These are phyloP conservation scores for Carettochelys insculpta DNA, from an alignment of 2,113 vertebrate genomes.

Conservation along the genomic window DNA sequence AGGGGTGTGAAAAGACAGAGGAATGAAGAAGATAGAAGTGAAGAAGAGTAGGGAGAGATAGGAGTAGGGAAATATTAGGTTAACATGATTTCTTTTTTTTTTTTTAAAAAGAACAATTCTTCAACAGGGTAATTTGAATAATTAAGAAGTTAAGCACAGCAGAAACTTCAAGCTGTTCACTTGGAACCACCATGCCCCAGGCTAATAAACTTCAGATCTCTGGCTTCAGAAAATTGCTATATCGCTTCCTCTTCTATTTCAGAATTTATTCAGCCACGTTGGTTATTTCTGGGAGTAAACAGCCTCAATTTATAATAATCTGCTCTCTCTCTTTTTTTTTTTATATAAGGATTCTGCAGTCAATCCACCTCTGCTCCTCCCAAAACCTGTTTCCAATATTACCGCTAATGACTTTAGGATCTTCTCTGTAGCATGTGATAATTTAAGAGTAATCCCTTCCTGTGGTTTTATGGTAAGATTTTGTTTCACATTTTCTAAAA, in stretches of 20 bases:
- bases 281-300: background rate
- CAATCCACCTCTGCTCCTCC: background rate
- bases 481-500: conserved; percentile 16
- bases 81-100: background rate
- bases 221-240: background rate
- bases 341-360: background rate
- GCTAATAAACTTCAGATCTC: background rate
- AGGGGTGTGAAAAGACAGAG: background rate
- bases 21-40: background rate
- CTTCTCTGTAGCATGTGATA: conserved; percentile 38
- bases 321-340: background rate
- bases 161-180: background rate
- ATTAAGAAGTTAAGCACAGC: background rate
- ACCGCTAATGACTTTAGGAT: conserved; percentile 22
- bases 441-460: conserved; percentile 33
- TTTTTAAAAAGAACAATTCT: too few relatives aligned
- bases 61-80: background rate
- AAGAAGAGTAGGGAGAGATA: rapidly evolving
- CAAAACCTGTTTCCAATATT: background rate
- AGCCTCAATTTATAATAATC: background rate
- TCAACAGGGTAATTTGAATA: background rate
- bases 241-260: background rate
- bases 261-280: background rate
- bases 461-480: conserved; percentile 8
- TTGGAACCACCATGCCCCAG: background rate